Conservation (phyloP, 2,113 vertebrate species). For the Trichomycterus rosablanca region DNA sequence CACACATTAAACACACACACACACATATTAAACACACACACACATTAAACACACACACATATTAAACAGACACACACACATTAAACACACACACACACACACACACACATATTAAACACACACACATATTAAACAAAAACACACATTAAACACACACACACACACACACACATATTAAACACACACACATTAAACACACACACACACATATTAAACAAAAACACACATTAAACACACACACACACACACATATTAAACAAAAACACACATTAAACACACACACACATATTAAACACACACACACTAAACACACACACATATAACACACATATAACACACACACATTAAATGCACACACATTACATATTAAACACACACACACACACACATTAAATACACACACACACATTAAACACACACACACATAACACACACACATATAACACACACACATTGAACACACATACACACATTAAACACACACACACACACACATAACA, state of each 20-base stretch:
- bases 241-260: too few relatives aligned
- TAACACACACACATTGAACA: too few relatives aligned
- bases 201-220: constrained; percentile 15
- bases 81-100: constrained; percentile 2
- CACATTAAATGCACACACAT: background rate
- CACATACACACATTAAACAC: background rate
- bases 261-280: background rate
- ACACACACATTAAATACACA: constrained; percentile 34
- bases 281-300: background rate
- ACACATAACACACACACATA: background rate
- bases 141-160: too few relatives aligned
- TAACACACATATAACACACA: background rate
- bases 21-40: constrained; percentile 17
- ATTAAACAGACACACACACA: background rate
- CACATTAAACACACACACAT: background rate
- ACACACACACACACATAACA: constrained; percentile 35
- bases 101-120: constrained; percentile 41
- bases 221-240: background rate
- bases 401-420: background rate
- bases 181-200: background rate
- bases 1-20: background rate
- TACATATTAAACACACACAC: background rate
- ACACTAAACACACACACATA: constrained; percentile 10
- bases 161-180: too few relatives aligned
- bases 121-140: background rate